Evolutionary conservation across 2,888 invertebrate species (phyloP).

Genomic region (Nomada goodeniana): DNA sequence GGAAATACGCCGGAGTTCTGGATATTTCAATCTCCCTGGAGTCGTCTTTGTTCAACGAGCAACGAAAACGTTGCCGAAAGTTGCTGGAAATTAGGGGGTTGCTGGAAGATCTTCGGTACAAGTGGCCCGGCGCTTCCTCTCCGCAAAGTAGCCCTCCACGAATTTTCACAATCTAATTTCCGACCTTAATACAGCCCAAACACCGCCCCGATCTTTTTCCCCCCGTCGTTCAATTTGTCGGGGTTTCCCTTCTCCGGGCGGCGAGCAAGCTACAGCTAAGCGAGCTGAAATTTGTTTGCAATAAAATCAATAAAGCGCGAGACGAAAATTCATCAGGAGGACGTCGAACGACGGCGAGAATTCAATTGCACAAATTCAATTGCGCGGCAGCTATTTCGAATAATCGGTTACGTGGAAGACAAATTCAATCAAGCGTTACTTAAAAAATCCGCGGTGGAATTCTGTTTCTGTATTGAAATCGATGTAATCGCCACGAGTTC

Average conservation of each 20-base stretch:
- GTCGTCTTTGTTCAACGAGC: background rate
- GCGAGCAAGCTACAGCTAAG: background rate
- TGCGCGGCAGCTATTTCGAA: conserved; percentile 42
- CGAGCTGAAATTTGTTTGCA: conserved; percentile 16
- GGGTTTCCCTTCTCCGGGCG: background rate
- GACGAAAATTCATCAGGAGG: background rate
- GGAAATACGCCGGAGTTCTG: background rate
- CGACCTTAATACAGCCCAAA: background rate
- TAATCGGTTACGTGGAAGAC: conserved; percentile 19
- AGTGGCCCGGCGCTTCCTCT: background rate
- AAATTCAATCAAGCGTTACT: conserved; percentile 39
- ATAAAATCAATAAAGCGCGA: background rate
- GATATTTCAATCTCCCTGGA: background rate
- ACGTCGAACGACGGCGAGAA: background rate
- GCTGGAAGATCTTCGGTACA: background rate
- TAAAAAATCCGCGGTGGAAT: background rate
- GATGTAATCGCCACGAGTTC: conserved; percentile 8
- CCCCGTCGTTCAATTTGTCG: background rate
- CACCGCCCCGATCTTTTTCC: background rate
- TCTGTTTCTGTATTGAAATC: conserved; percentile 9
- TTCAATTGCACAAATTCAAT: conserved; percentile 47
- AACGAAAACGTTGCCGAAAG: background rate
- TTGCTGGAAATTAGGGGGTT: background rate
- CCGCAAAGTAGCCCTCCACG: background rate
- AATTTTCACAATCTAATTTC: background rate